Base-by-base conservation (phyloP, 2,888 invertebrate genomes). In the Aradus depressus region DNA sequence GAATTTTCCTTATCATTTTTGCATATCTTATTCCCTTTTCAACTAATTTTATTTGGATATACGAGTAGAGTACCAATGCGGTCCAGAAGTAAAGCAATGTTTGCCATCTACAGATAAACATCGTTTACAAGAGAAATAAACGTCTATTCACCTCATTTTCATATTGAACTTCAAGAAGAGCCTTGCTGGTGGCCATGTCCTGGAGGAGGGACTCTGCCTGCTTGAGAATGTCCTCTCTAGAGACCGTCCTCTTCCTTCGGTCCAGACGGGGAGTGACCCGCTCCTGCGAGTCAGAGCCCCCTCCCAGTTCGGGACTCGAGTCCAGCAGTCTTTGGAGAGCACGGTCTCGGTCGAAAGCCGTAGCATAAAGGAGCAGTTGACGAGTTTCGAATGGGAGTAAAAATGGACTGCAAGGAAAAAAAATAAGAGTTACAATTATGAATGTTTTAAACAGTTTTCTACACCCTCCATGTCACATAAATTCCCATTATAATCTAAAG, bases 351-450 rank as follows among this genome's bases (percentile, higher is more conserved):
- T 98, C 97, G 71, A 98, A 98, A 55, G 95, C 90, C 48, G 93
- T 91, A 58, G 93, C 92, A 72, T 97, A 97, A 72, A 98, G 89
- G 58, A 98, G 70, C 64, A 96, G 75, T 71, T 97, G 96, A 16
- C 97, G 80, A 41, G 95, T 93, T 68, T 96, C 95, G 72, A 98
- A 98, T 48, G 97, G 95, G 66, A 98, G 88, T 61, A 97, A 74
- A 75, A 98, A 98, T 44, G 97, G 93, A 64, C 89, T 85, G 68
- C 19, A 55, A 54, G 44, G 44, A 23, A 25, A 23, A 28, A 37
- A 25, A 42, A 6, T 50, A 23, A 45, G 14, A 32, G 14, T n/a
- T 26, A 28, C 26, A 22, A 14, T 23, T 18, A 25, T 44, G 39
- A 31, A 22, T 6, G 4, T 21, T 18, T 8, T 12, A 37, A 37